These are phyloP conservation scores for Crotophaga sulcirostris DNA, from an alignment of 2,113 vertebrate species.

Conservation along the genomic window DNA sequence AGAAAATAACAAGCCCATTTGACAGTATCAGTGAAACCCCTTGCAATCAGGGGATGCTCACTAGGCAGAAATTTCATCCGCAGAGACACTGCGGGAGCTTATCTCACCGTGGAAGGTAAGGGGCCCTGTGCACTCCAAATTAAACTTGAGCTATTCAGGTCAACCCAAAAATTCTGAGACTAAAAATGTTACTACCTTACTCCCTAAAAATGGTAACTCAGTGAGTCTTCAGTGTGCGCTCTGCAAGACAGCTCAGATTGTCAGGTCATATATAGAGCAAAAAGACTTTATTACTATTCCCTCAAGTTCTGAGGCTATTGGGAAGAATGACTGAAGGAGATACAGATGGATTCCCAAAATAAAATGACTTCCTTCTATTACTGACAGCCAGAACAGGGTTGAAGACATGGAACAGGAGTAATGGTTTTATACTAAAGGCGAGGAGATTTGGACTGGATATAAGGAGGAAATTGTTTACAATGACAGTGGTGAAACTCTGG, in stretches of 20 bases:
- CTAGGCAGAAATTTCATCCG: neutral
- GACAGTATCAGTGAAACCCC: neutral
- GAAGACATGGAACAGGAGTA: too few relatives aligned
- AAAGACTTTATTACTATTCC: neutral
- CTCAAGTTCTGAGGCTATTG: neutral
- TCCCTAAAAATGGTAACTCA: neutral
- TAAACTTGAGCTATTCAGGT: neutral
- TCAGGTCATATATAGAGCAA: neutral
- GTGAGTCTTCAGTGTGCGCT: neutral
- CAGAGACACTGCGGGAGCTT: neutral
- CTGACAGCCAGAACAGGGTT: too few relatives aligned
- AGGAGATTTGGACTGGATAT: too few relatives aligned
- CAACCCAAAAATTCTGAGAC: neutral
- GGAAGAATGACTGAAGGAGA: neutral
- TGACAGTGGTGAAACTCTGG: too few relatives aligned
- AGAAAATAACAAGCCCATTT: neutral
- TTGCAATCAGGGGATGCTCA: neutral
- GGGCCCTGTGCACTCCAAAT: neutral
- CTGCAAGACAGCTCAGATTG: neutral
- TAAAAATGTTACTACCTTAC: neutral
- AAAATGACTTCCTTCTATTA: neutral
- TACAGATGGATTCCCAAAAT: neutral
- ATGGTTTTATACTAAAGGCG: too few relatives aligned
- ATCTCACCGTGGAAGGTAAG: neutral
- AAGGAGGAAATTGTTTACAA: too few relatives aligned